These are phyloP conservation scores for Octodon degus DNA, from an alignment of 2,113 vertebrate genomes.

Conservation along the genomic window DNA sequence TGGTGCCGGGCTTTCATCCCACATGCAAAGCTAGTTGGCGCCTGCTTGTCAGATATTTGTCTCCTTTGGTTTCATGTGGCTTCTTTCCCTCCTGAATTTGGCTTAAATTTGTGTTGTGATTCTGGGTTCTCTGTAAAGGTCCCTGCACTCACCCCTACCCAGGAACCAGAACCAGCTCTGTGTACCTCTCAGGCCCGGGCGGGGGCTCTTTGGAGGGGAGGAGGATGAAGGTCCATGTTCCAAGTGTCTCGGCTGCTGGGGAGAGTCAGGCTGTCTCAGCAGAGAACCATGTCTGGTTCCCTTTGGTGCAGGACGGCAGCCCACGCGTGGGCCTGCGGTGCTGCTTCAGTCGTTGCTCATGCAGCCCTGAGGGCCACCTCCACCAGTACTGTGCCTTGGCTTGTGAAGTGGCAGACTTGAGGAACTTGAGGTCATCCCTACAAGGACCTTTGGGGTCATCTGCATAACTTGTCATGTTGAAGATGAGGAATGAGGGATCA, in stretches of 20 bases:
- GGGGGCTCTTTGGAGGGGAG: fast-evolving
- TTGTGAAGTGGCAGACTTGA: background rate
- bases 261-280: fast-evolving
- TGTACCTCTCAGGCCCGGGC: fast-evolving
- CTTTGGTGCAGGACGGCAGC: background rate
- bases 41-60: constrained; percentile 57
- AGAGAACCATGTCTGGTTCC: fast-evolving
- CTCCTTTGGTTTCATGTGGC: constrained; percentile 19
- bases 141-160: background rate
- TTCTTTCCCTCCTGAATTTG: background rate
- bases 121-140: constrained; percentile 48
- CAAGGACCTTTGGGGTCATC: background rate
- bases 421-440: background rate
- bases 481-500: background rate
- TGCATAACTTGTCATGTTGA: background rate
- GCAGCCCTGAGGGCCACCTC: background rate
- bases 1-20: constrained; percentile 30
- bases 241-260: background rate
- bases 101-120: constrained; percentile 15
- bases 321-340: fast-evolving
- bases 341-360: background rate
- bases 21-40: constrained; percentile 49
- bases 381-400: fast-evolving
- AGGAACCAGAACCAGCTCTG: background rate
- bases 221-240: fast-evolving